phyloP scores from a whole-genome alignment of 2,113 vertebrate genomes.

The Scartelaos histophorus region DNA sequence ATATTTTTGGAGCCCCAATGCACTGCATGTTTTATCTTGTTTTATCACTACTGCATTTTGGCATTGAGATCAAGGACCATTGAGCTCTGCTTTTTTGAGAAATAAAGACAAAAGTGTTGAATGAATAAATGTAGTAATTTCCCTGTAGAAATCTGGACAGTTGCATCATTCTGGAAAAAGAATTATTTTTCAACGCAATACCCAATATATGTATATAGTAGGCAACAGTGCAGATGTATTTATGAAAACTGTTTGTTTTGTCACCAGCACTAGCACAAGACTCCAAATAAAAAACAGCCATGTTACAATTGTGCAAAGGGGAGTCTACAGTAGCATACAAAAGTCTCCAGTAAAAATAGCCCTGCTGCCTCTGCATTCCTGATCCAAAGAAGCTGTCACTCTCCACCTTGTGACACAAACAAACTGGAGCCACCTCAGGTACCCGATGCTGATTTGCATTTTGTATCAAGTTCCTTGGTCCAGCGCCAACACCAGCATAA shows the following conservation, averaged over 20 bases:
- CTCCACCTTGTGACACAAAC: conserved; percentile 64
- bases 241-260: conserved; percentile 33
- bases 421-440: conserved; percentile 63
- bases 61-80: background rate
- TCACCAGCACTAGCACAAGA: conserved; percentile 23
- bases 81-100: conserved; percentile 39
- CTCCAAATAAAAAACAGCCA: conserved; percentile 16
- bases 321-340: conserved; percentile 23
- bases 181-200: conserved; percentile 36
- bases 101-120: conserved; percentile 56
- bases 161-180: conserved; percentile 35
- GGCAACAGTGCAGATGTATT: conserved; percentile 21
- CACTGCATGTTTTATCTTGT: conserved; percentile 21
- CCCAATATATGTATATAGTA: conserved; percentile 12
- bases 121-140: conserved; percentile 62
- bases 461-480: conserved; percentile 68
- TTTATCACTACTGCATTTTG: conserved; percentile 17
- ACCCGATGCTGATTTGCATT: conserved; percentile 69
- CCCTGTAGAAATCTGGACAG: conserved; percentile 53
- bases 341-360: conserved; percentile 51
- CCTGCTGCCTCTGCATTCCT: conserved; percentile 42
- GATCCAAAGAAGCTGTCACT: conserved; percentile 56
- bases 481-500: conserved; percentile 54
- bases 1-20: conserved; percentile 24
- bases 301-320: conserved; percentile 10